Percentiles rank a stretch among this genome's conserved stretches.
phyloP scores from a whole-genome alignment of 2,888 invertebrate species.

The Fragum whitleyi region DNA sequence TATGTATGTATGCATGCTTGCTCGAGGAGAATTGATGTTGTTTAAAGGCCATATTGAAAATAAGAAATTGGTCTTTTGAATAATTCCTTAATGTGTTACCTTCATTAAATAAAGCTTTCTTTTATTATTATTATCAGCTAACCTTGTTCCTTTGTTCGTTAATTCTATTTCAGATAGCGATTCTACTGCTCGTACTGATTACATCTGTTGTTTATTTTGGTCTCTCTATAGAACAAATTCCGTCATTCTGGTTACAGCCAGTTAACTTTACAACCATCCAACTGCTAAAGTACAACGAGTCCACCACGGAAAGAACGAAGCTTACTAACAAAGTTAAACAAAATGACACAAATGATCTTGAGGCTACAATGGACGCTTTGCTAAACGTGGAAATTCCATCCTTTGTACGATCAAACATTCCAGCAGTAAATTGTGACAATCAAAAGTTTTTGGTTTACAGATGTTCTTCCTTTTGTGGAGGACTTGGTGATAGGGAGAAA shows the following conservation, averaged over 20 bases:
- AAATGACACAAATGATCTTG: too few relatives aligned
- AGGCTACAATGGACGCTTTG: not conserved
- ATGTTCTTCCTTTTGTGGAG: constrained; percentile 44
- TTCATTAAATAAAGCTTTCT: too few relatives aligned
- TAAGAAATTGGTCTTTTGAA: too few relatives aligned
- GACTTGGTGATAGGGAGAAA: constrained; percentile 49
- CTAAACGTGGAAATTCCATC: not conserved
- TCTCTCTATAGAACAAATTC: not conserved
- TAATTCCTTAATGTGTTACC: too few relatives aligned
- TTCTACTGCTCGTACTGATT: not conserved
- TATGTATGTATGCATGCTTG: too few relatives aligned
- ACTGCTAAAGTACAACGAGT: too few relatives aligned
- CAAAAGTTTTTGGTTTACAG: constrained; percentile 23
- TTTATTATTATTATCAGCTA: too few relatives aligned
- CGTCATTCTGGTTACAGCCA: not conserved
- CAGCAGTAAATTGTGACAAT: not conserved
- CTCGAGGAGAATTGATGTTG: too few relatives aligned
- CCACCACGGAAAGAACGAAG: too few relatives aligned
- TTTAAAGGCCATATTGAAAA: too few relatives aligned
- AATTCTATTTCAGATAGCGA: not conserved
- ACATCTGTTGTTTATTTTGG: not conserved
- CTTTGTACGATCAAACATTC: not conserved
- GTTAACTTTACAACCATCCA: not conserved
- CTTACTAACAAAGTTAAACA: too few relatives aligned
- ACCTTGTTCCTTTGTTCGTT: too few relatives aligned